Evolutionary conservation across 2,888 invertebrate species (phyloP).

Genomic region (Cosmopolites sordidus): DNA sequence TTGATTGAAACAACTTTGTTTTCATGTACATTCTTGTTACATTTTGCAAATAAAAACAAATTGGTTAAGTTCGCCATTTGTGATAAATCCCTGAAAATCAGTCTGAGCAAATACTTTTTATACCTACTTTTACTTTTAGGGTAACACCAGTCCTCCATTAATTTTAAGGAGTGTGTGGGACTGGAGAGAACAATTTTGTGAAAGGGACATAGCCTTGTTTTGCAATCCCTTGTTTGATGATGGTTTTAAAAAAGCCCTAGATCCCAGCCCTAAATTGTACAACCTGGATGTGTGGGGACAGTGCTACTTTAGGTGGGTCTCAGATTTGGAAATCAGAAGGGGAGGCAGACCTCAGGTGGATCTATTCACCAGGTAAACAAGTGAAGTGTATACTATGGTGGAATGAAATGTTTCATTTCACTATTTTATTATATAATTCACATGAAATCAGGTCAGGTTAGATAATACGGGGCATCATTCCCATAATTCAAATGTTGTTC

Average conservation of each 20-base stretch:
- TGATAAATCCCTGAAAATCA: no score
- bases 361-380: slow-evolving; percentile 48
- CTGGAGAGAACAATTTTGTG: slow-evolving; percentile 82
- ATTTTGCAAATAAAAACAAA: no score
- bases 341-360: slow-evolving; percentile 63
- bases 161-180: slow-evolving; percentile 80
- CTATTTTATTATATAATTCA: no score
- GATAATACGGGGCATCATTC: no score
- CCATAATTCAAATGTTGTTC: no score
- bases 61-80: no score
- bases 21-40: no score
- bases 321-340: slow-evolving; percentile 70
- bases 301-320: slow-evolving; percentile 87
- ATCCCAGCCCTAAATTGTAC: slow-evolving; percentile 54
- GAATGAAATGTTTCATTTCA: no score
- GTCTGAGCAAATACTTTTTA: no score
- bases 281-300: slow-evolving; percentile 76
- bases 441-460: no score
- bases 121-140: slow-evolving; percentile 23
- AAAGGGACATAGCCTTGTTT: slow-evolving; percentile 76
- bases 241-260: slow-evolving; percentile 42
- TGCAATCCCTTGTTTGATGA: slow-evolving; percentile 74
- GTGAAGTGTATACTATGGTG: no score
- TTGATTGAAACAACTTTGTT: no score
- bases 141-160: slow-evolving; percentile 42